These are phyloP conservation scores for Ichneumoninae sp. DNA, from an alignment of 2,888 invertebrate genomes.

Conservation along the genomic window DNA sequence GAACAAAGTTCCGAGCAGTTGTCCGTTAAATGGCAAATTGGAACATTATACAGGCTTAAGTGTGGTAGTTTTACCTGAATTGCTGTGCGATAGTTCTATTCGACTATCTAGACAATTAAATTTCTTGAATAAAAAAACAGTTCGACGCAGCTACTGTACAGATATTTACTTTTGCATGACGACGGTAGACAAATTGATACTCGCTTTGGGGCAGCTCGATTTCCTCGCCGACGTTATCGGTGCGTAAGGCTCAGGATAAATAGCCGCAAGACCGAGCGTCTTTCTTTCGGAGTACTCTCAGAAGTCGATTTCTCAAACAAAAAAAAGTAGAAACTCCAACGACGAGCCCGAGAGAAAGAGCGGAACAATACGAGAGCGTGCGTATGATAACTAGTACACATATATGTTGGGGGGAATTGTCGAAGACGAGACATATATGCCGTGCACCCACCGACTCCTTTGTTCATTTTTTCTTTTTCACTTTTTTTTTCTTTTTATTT, in stretches of 20 bases:
- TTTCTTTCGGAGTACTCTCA: background rate
- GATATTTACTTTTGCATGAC: background rate
- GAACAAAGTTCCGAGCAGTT: background rate
- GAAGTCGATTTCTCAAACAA: background rate
- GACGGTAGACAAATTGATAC: slow-evolving; percentile 7
- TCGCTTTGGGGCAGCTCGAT: background rate
- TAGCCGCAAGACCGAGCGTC: background rate
- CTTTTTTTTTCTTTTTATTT: slow-evolving; percentile 28
- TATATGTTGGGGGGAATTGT: slow-evolving; percentile 35
- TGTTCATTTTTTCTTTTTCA: slow-evolving; percentile 19
- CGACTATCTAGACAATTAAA: background rate
- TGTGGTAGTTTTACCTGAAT: background rate
- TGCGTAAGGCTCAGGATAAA: slow-evolving; percentile 5
- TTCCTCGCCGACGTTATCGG: slow-evolving; percentile 6
- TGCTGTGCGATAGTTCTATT: background rate
- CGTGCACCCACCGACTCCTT: slow-evolving; percentile 46
- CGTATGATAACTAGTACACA: background rate
- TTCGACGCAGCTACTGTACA: slow-evolving; percentile 8
- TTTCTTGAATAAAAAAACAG: slow-evolving; percentile 5
- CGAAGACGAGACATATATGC: slow-evolving; percentile 39
- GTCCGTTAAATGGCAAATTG: background rate
- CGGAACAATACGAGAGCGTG: background rate
- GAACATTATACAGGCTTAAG: background rate
- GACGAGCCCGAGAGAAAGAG: slow-evolving; percentile 1
- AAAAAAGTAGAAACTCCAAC: background rate